Conservation (phyloP, 2,113 vertebrate species). For the Zosterops pallidus region DNA sequence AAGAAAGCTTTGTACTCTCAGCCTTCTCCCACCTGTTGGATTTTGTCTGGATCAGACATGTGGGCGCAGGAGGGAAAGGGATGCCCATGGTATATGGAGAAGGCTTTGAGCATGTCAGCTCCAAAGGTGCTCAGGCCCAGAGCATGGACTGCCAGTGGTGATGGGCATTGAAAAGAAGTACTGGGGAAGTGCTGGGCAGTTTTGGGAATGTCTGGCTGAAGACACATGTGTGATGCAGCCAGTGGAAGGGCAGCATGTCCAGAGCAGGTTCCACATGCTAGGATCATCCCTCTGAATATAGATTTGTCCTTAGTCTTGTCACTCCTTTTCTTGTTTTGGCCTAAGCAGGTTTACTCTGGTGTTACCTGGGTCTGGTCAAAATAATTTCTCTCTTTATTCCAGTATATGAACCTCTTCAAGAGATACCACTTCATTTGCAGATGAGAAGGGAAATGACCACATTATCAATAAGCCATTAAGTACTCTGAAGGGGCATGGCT, state of each 20-base stretch:
- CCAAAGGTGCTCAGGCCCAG: not conserved
- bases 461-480: not conserved
- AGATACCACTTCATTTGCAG: not conserved
- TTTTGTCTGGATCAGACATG: not conserved
- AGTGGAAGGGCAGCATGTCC: not conserved
- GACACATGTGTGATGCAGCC: not conserved
- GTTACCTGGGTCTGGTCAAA: not conserved
- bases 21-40: not conserved
- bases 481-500: not conserved
- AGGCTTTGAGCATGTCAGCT: not conserved
- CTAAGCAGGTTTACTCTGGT: not conserved
- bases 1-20: not conserved
- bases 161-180: not conserved
- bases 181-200: not conserved
- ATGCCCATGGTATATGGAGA: fast-evolving
- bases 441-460: not conserved
- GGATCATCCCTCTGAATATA: not conserved
- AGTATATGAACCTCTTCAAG: not conserved
- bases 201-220: not conserved
- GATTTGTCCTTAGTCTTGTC: not conserved
- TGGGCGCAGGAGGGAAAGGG: not conserved
- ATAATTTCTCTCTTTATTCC: not conserved
- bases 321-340: not conserved
- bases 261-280: not conserved
- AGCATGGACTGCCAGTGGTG: fast-evolving